Evolutionary conservation across 2,888 invertebrate species (phyloP), one percentile per base, ranked within the genome.

Genomic region (Clunio marinus): DNA sequence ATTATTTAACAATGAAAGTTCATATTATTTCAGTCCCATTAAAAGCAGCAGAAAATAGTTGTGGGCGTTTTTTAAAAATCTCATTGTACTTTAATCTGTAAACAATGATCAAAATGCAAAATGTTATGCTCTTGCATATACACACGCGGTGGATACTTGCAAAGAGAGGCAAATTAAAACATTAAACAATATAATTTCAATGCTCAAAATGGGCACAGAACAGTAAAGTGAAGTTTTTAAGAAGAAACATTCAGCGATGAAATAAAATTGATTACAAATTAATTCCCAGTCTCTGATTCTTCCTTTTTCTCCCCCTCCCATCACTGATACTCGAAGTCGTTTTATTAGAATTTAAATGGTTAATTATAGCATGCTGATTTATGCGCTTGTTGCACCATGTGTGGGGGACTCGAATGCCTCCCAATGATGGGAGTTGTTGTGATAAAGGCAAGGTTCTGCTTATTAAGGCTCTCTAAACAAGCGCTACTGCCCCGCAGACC

Each of bases 311-410:
- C 32, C 8, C 32, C 13, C 41, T 41, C 41, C 13, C 41, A n/a
- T 8, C 41, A 41, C 32, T 32, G 32, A 32, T 25, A 27, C 57
- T 59, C 15, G 32, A 8, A 32, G 25, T n/a, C 17, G 17, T 59
- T 59, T 59, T 59, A 59, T 59, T 59, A 59, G 59, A 59, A 59
- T 32, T 59, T 59, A 59, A 59, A 59, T 59, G 59, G 59, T 59
- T 59, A 59, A 59, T 59, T 59, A 59, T 59, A 59, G 59, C 59
- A 59, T 59, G 59, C 59, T 59, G 59, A 59, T 59, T 59, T 59
- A 59, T 59, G 35, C 35, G 5, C 25, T 15, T 32, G 35, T 24
- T 59, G 59, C 59, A 20, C 59, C 24, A 58, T 59, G 59, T 59
- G 59, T 59, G 59, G 59, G 57, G 59, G n/a, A 41, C 41, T 13